A percentile compares a stretch with the other conserved stretches of the same genome.
These are phyloP conservation scores for Probosciger aterrimus DNA, from an alignment of 2,113 vertebrate species.

Conservation along the genomic window DNA sequence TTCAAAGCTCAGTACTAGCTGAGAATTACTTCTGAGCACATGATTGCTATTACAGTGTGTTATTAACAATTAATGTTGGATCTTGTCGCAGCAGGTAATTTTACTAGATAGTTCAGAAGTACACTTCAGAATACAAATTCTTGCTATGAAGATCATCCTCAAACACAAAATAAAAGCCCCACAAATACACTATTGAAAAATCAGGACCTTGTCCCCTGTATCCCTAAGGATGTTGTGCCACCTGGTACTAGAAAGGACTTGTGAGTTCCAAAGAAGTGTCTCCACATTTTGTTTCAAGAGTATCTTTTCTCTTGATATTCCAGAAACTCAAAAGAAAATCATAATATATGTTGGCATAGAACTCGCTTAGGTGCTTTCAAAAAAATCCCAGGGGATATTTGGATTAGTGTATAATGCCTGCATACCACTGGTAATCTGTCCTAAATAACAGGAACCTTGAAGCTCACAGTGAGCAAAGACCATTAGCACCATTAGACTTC, in stretches of 20 bases:
- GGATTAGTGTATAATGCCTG: neutral
- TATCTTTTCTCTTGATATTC: neutral
- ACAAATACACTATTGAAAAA: neutral
- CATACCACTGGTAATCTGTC: neutral
- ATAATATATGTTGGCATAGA: neutral
- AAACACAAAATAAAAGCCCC: neutral
- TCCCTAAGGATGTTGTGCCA: neutral
- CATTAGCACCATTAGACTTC: neutral
- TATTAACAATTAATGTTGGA: neutral
- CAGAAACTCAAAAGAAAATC: neutral
- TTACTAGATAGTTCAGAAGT: neutral
- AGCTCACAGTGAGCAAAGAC: neutral
- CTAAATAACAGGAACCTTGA: neutral
- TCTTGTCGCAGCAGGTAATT: neutral
- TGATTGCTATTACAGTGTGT: neutral
- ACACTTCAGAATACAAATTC: neutral
- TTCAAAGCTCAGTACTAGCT: neutral
- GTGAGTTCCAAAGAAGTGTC: neutral
- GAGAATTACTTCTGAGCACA: neutral
- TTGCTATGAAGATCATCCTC: neutral
- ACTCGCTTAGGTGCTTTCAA: neutral
- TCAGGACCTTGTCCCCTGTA: neutral
- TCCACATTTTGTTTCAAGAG: neutral
- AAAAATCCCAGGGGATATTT: neutral
- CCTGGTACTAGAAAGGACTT: neutral